phyloP scores from a whole-genome alignment of 2,113 vertebrate species.

The Montifringilla adamsi region DNA sequence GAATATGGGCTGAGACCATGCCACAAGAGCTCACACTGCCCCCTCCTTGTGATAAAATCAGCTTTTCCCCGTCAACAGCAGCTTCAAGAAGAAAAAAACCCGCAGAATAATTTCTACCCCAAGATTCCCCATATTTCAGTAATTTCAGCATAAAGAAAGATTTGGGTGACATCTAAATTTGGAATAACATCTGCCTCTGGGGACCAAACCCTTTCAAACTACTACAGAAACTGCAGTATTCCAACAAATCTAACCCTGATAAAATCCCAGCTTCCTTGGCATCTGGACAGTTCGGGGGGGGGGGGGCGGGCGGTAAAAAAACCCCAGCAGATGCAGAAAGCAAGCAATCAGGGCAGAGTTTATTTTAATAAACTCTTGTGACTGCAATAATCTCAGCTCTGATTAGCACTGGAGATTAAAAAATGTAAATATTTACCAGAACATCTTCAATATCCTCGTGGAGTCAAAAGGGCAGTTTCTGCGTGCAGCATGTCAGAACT shows the following conservation, averaged over 20 bases:
- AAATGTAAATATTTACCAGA: constrained; percentile 58
- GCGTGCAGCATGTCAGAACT: background rate
- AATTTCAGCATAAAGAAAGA: background rate
- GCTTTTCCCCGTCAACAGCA: background rate
- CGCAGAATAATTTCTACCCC: background rate
- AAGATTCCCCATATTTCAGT: background rate
- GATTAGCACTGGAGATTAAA: constrained; percentile 37
- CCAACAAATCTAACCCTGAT: background rate
- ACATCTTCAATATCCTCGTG: background rate
- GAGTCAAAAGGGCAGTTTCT: constrained; percentile 19
- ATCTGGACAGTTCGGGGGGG: background rate
- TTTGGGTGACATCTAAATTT: background rate
- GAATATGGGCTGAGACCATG: background rate
- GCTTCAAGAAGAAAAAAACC: background rate
- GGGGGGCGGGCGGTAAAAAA: background rate
- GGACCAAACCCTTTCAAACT: background rate
- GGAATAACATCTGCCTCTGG: background rate
- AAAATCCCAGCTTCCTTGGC: background rate
- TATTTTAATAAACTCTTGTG: constrained; percentile 18
- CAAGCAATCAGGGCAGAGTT: background rate
- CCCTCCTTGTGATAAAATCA: background rate
- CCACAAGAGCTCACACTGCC: background rate
- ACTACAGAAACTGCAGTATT: background rate
- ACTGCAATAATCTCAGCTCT: constrained; percentile 27
- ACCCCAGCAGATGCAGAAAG: background rate